Base-by-base conservation (phyloP, 2,888 invertebrate species). In the Tetramorium bicarinatum region DNA sequence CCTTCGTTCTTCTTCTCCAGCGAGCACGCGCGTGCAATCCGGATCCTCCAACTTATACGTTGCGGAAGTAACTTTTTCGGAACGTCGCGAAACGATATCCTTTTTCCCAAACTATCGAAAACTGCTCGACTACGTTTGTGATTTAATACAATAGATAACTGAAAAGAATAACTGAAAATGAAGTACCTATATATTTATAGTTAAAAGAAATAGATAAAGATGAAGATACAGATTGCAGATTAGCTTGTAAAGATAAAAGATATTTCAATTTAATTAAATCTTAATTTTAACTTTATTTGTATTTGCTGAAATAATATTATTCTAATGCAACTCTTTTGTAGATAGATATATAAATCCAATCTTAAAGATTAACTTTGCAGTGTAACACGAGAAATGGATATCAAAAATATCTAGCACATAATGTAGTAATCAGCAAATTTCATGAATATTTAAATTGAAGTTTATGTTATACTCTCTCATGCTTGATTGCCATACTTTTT, bases 371-470 rank as follows among this genome's bases (percentile, higher is more conserved):
- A 67, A 67, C 29, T 54, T 29, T 41, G 66, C 18, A 13, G 21
- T 8, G 52, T 66, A 67, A 67, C 21, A 1, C 34, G 29, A n/a
- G 15, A 54, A 41, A 76, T 9, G 25, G 41, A 77, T 41, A 38
- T 49, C 18, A 77, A 13, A 67, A 34, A 67, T 9, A 69, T 56
- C n/a, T 44, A 44, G 67, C 41, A 44, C 8, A 54, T 54, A 67
- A 59, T 67, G 9, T 11, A 69, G 54, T 77, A 69, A 77, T 77
- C 69, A 56, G 77, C 21, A 56, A 54, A 54, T 69, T 54, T 77
- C 69, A 77, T 77, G 54, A 77, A 77, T 77, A 67, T 77, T 77
- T 77, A 77, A 67, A 77, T 77, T 77, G 25, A 44, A 54, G 54
- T 21, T 44, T 34, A 77, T 54, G 52, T 69, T 54, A 47, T 61